Conservation (phyloP, 2,797 vertebrate species). For the Bradypus variegatus region DNA sequence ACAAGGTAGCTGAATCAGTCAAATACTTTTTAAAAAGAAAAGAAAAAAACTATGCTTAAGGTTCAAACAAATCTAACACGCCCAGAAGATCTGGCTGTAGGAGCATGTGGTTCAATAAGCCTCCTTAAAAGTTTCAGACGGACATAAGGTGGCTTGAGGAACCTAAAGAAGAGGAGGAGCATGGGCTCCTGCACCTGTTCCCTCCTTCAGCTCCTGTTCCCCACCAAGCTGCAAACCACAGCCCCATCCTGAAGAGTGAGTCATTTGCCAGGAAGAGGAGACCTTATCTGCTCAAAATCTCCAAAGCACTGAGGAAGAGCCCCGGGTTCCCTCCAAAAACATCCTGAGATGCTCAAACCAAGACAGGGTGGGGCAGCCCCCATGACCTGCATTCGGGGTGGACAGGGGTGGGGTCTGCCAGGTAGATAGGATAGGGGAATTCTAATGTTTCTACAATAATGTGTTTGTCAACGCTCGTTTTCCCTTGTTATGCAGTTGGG, state of each 20-base stretch:
- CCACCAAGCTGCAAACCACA: background rate
- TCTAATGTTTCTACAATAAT: background rate
- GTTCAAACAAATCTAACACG: background rate
- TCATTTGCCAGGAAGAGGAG: conserved; percentile 5
- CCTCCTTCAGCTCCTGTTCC: background rate
- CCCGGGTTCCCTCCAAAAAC: conserved; percentile 58
- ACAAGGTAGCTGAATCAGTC: background rate
- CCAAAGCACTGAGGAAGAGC: conserved; percentile 52
- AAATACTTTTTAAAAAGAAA: background rate
- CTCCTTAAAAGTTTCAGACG: background rate
- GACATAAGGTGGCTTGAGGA: background rate
- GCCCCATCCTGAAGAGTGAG: background rate
- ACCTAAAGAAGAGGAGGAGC: background rate
- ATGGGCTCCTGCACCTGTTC: rapidly evolving
- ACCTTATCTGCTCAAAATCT: conserved; percentile 51
- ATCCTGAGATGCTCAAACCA: conserved; percentile 40
- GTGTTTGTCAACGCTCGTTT: background rate
- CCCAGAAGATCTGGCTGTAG: background rate
- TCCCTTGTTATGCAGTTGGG: background rate
- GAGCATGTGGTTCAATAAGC: rapidly evolving
- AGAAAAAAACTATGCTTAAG: background rate
- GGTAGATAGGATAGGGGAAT: background rate
- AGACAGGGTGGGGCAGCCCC: background rate
- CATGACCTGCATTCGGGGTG: background rate
- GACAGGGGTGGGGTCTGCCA: background rate